Base-by-base conservation (phyloP, 2,888 invertebrate genomes). In the Drosophila barbarae region DNA sequence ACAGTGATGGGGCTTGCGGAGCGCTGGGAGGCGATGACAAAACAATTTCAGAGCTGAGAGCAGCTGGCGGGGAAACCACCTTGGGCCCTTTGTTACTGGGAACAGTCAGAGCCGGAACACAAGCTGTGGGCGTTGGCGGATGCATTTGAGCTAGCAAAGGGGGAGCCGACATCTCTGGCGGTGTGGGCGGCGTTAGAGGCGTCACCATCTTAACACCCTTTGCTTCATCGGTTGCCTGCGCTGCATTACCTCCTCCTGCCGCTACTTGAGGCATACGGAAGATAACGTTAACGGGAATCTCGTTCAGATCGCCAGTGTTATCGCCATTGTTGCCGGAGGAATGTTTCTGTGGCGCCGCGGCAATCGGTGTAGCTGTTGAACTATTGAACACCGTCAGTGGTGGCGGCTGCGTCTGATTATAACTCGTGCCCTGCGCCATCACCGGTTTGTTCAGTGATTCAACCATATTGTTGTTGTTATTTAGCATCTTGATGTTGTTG, bases 281-380 rank as follows among this genome's bases (percentile, higher is more conserved):
- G 61, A 88, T 88, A 67, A 88, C 88, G 79, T 87, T 88, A 69
- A 88, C 89, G 73, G 88, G 89, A 73, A 88, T 88, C 79, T 89
- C 88, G 69, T 87, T 87, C 70, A 87, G 79, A 78, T 65, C 77
- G 59, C 66, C 46, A 30, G 13, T 77, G 77, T 87, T 87, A 67
- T 68, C 76, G 42, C 30, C 30, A 30, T 30, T 30, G 30, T 30
- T 30, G 10, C 57, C 60, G 65, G 74, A 76, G 88, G 89, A 89
- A 89, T 89, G 89, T 86, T 86, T 85, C 54, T 73, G 76, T 56
- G 61, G 42, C 2, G 56, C n/a, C 36, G 32, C 41, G 12, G 52
- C 32, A 7, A 36, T 46, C 36, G 51, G 15, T 13, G 53, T 21
- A 12, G 52, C n/a, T 23, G 35, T 39, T 38, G 49, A 42, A 32